phyloP scores from a whole-genome alignment of 2,113 vertebrate genomes.

The Python bivittatus region DNA sequence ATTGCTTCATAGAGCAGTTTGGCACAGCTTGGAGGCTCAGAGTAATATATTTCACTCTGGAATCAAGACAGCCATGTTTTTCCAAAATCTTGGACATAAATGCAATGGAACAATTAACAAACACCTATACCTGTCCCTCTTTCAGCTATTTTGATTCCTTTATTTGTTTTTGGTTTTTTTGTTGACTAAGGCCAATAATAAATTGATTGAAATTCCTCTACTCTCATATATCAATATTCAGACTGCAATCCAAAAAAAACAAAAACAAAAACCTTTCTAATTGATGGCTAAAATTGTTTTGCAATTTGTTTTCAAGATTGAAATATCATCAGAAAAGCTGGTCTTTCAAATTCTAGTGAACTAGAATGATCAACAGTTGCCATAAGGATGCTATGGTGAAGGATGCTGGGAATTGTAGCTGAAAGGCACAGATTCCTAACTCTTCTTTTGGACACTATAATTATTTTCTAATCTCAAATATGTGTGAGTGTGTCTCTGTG shows the following conservation, averaged over 20 bases:
- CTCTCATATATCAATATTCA: neutral
- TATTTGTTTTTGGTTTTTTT: too few relatives aligned
- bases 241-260: neutral
- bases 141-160: neutral
- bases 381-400: neutral
- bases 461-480: neutral
- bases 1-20: neutral
- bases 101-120: neutral
- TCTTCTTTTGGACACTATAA: neutral
- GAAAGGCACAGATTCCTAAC: neutral
- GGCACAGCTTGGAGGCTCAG: neutral
- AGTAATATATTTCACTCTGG: neutral
- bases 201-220: neutral
- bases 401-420: neutral
- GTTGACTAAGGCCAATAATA: neutral
- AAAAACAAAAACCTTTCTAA: neutral
- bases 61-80: neutral
- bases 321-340: neutral
- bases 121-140: neutral
- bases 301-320: neutral
- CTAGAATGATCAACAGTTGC: neutral
- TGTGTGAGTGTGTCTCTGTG: neutral
- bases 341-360: neutral
- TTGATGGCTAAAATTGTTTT: neutral
- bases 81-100: neutral